Evolutionary conservation across 2,113 vertebrate genomes (phyloP).

Genomic region (Asarcornis scutulata): DNA sequence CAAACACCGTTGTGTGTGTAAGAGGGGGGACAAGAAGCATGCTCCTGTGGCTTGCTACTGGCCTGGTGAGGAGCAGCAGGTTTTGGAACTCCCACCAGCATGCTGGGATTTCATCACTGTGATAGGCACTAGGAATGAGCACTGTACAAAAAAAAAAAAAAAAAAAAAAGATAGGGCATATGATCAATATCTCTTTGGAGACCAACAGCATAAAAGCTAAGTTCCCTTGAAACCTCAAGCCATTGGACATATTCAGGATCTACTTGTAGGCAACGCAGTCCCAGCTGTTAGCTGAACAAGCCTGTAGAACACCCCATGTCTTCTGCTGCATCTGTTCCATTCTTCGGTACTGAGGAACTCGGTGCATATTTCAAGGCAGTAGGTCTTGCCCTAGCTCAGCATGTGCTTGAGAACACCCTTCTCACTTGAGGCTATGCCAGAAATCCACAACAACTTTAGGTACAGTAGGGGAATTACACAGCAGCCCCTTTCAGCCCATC

Average conservation of each 20-base stretch:
- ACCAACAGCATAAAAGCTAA: neutral
- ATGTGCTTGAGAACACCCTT: neutral
- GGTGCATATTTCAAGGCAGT: fast-evolving
- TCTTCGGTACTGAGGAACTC: neutral
- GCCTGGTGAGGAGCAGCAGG: neutral
- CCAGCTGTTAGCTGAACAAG: neutral
- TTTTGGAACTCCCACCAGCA: neutral
- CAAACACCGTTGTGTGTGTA: neutral
- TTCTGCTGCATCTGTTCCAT: neutral
- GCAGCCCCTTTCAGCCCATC: neutral
- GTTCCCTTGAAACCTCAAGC: neutral
- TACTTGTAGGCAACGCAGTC: neutral
- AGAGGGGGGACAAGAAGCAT: neutral
- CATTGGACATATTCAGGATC: neutral
- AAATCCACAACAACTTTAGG: neutral
- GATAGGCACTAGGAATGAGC: neutral
- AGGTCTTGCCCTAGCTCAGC: neutral
- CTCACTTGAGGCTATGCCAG: neutral
- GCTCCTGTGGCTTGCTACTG: neutral
- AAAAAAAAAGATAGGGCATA: neutral
- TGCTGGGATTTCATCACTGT: neutral
- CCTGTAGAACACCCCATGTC: neutral
- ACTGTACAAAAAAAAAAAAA: neutral
- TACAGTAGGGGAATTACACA: neutral
- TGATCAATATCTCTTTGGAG: neutral